A percentile compares a stretch with the other conserved stretches of the same genome.
Evolutionary conservation across 2,888 invertebrate species (phyloP).

Genomic region (Aleiodes leptofemur): DNA sequence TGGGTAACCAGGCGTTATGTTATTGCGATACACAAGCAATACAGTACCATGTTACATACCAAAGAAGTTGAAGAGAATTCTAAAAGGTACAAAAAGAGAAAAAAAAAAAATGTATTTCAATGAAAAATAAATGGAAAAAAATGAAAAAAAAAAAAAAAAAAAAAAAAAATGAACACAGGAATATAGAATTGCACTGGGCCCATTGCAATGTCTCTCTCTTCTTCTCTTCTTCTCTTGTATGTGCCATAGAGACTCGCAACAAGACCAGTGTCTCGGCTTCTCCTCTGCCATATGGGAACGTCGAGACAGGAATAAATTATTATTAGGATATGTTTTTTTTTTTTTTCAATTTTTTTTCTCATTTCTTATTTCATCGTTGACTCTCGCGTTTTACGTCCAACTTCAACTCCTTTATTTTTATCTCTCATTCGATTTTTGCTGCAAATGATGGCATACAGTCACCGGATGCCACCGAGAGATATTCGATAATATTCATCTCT

Average conservation of each 20-base stretch:
- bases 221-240: conserved; percentile 12
- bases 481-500: conserved; percentile 46
- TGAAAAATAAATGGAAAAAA: conserved; percentile 21
- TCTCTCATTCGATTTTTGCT: conserved; percentile 1
- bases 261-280: conserved; percentile 21
- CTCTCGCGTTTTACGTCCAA: background rate
- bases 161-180: background rate
- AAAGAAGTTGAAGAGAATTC: conserved; percentile 7
- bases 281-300: conserved; percentile 33
- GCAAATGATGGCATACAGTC: background rate
- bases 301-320: conserved; percentile 40
- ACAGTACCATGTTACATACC: conserved; percentile 29
- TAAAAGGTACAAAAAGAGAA: background rate
- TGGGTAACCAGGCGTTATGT: conserved; percentile 59
- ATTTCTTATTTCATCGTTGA: background rate
- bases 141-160: conserved; percentile 18
- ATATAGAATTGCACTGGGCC: conserved; percentile 34
- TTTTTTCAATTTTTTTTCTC: background rate
- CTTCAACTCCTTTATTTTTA: background rate
- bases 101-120: conserved; percentile 13
- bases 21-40: conserved; percentile 57
- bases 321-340: conserved; percentile 25
- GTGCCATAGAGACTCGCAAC: conserved; percentile 18
- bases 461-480: conserved; percentile 25
- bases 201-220: conserved; percentile 20